Evolutionary conservation across 2,888 invertebrate genomes (phyloP).

Genomic region (Seira musarum): DNA sequence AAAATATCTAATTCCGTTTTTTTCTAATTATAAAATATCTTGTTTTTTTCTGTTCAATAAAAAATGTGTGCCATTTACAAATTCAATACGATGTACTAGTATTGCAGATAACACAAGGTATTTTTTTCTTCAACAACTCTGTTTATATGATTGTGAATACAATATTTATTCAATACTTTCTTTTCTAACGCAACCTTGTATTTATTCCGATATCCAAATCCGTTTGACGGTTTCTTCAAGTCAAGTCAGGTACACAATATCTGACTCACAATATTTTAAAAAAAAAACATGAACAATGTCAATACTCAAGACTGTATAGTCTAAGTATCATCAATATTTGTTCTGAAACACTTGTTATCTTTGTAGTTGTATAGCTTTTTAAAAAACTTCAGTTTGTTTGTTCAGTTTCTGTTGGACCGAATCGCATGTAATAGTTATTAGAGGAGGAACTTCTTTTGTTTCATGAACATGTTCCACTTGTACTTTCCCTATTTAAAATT

Average conservation of each 20-base stretch:
- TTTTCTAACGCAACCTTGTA: no score
- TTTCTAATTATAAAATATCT: constrained; percentile 17
- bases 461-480: constrained; percentile 14
- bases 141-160: no score
- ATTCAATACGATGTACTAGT: neutral
- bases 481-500: constrained; percentile 8
- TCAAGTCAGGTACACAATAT: neutral
- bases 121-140: no score
- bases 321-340: constrained; percentile 1
- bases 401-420: neutral
- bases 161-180: no score
- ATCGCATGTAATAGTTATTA: constrained; percentile 21
- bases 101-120: neutral
- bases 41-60: neutral
- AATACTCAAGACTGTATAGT: neutral
- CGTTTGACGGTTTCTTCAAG: neutral
- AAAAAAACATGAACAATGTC: no score
- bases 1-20: constrained; percentile 35
- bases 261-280: no score
- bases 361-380: neutral
- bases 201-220: no score
- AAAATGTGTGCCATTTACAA: neutral
- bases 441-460: constrained; percentile 19
- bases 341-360: constrained; percentile 1
- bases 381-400: neutral